A percentile compares a stretch with the other conserved stretches of the same genome.
These are phyloP conservation scores for Bufotes viridis DNA, from an alignment of 2,797 vertebrate genomes.

Conservation along the genomic window DNA sequence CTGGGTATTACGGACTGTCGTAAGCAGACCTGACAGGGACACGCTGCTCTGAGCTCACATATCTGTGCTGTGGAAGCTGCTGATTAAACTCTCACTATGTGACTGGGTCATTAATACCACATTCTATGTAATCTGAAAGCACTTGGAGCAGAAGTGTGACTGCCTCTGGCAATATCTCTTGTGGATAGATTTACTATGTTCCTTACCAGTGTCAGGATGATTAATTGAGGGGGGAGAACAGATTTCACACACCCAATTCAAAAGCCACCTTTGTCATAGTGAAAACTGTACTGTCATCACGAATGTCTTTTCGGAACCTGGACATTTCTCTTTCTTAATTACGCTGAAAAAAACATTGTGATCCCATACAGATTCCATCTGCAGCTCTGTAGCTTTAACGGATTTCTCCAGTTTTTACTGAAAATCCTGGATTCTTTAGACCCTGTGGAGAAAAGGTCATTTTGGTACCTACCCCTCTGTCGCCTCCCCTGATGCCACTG, in stretches of 20 bases:
- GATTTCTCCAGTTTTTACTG: no score
- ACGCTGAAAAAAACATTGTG: no score
- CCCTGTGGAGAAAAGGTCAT: no score
- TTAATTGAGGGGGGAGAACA: conserved; percentile 47
- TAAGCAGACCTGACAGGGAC: conserved; percentile 1
- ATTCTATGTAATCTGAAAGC: conserved; percentile 48
- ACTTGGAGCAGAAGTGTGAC: conserved; percentile 47
- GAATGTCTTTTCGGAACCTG: conserved; percentile 15
- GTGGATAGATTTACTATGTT: conserved; percentile 51
- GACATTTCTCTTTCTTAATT: conserved; percentile 9
- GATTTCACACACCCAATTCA: conserved; percentile 39
- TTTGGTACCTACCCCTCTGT: no score
- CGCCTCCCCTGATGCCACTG: no score
- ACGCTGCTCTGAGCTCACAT: conserved; percentile 35
- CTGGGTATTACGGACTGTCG: conserved; percentile 1
- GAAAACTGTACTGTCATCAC: conserved; percentile 5
- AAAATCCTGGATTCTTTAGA: no score
- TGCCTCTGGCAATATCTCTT: conserved; percentile 41
- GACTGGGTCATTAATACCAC: conserved; percentile 42
- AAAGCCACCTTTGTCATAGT: conserved; percentile 47
- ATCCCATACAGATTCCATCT: no score
- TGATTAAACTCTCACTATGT: conserved; percentile 49
- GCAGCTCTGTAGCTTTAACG: no score
- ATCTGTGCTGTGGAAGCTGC: conserved; percentile 32
- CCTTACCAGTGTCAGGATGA: conserved; percentile 41